Base-by-base conservation (phyloP, 2,888 invertebrate species). In the Drosophila algonquin region DNA sequence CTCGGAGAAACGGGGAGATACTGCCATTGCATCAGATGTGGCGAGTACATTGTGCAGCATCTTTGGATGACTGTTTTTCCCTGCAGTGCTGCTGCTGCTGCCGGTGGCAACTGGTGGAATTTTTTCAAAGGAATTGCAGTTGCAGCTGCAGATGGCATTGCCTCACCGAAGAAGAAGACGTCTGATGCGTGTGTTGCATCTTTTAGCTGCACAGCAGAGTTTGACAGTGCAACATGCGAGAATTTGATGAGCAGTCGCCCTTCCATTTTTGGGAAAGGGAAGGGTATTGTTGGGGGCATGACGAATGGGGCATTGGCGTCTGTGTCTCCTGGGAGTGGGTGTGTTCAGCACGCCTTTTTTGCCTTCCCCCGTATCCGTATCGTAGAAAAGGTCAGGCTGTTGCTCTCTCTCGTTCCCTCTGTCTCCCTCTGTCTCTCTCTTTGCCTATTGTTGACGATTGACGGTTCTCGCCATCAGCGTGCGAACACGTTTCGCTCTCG, bases 151-250 rank as follows among this genome's bases (percentile, higher is more conserved):
- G 76, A 58, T 81, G 75, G 81, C 70, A 52, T 53, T 70, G 58
- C 57, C 58, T 71, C 62, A 52, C 30, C 54, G 52, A 35, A 21
- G 16, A 18, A 44, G 62, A 18, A 18, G 18, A 1, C 0, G 1
- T 63, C 18, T 68, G 67, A 14, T 72, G 80, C 70, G 73, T 87
- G 71, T 87, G 75, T 88, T 74, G 50, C 89, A 83, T 86, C 81
- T 79, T 76, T 88, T 90, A 89, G 78, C 75, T 89, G 79, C 75
- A 82, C 27, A 27, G 21, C 21, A 18, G 3, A 24, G 79, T 87
- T 82, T 91, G 92, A 92, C 91, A 91, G 88, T 71, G 86, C 90
- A 88, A 91, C 91, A 91, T 91, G 91, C 87, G 89, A 90, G 88
- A 88, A 89, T 91, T 91, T 91, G 91, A 91, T 90, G 90, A 90